These are phyloP conservation scores for Pomatostomus ruficeps DNA, from an alignment of 2,113 vertebrate genomes.

Conservation along the genomic window DNA sequence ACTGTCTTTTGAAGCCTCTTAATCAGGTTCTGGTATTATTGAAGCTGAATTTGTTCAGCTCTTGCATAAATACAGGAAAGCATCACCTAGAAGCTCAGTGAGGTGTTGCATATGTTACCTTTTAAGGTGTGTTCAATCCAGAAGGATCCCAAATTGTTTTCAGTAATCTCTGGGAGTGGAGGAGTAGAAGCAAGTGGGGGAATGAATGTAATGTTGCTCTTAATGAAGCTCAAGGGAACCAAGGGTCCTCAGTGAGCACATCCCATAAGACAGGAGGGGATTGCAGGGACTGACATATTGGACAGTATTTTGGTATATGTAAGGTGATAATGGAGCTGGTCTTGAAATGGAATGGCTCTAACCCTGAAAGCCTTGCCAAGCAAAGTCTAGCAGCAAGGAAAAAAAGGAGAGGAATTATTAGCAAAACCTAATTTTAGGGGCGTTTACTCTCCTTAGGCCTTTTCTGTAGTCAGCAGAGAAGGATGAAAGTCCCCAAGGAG, in stretches of 20 bases:
- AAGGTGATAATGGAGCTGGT: neutral
- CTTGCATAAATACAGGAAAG: neutral
- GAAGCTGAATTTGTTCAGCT: neutral
- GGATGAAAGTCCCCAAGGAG: neutral
- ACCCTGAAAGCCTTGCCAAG: neutral
- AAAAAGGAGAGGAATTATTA: neutral
- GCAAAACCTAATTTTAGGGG: neutral
- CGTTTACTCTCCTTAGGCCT: neutral
- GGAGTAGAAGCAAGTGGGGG: neutral
- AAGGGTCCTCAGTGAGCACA: neutral
- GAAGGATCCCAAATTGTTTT: neutral
- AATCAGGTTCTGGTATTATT: neutral
- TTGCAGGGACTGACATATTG: neutral
- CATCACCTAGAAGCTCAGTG: neutral
- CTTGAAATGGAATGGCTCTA: neutral
- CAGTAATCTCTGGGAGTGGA: neutral
- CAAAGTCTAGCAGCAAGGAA: neutral
- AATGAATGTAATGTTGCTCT: neutral
- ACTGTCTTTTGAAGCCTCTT: neutral
- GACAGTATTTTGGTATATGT: rapidly evolving
- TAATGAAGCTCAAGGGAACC: neutral
- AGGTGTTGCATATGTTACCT: neutral
- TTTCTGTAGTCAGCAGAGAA: neutral
- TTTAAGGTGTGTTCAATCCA: neutral
- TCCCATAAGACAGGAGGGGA: rapidly evolving